Conservation (phyloP, 2,113 vertebrate species). For the Cygnus atratus region DNA sequence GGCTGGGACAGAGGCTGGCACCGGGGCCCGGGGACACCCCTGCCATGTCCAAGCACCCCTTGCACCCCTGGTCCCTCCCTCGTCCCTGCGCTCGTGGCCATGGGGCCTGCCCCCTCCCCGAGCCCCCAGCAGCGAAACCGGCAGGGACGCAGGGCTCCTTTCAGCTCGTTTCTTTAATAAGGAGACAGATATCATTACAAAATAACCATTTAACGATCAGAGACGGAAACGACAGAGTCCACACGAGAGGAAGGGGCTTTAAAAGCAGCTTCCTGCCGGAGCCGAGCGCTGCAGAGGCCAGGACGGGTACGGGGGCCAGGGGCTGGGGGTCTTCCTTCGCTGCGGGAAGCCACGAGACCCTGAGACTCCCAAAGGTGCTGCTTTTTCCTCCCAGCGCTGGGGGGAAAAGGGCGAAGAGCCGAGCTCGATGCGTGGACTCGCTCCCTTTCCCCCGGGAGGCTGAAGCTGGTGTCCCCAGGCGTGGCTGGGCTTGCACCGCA, state of each 20-base stretch:
- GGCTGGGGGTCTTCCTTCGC: accelerated
- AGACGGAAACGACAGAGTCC: conserved; percentile 72
- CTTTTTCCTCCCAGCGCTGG: not conserved
- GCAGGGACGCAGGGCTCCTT: conserved; percentile 36
- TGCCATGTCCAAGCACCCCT: not conserved
- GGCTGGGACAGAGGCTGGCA: not conserved
- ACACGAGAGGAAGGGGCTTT: conserved; percentile 56
- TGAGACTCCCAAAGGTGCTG: not conserved
- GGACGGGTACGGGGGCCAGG: not conserved
- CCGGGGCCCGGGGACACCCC: not conserved
- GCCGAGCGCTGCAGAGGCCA: conserved; percentile 6
- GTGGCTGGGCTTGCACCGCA: not conserved
- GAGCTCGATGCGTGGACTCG: not conserved
- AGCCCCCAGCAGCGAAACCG: not conserved
- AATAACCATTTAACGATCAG: conserved; percentile 74
- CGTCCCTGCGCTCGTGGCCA: not conserved
- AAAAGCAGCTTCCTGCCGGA: conserved; percentile 61
- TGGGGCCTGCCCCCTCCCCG: not conserved
- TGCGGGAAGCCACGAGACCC: not conserved
- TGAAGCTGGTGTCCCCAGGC: not conserved
- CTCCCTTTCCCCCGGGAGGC: not conserved
- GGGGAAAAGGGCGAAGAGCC: not conserved
- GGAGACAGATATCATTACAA: conserved; percentile 79
- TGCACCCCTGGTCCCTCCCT: not conserved
- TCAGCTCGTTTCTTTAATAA: conserved; percentile 83